Conservation (phyloP, 2,888 invertebrate species). For the Drosophila peninsularis region DNA sequence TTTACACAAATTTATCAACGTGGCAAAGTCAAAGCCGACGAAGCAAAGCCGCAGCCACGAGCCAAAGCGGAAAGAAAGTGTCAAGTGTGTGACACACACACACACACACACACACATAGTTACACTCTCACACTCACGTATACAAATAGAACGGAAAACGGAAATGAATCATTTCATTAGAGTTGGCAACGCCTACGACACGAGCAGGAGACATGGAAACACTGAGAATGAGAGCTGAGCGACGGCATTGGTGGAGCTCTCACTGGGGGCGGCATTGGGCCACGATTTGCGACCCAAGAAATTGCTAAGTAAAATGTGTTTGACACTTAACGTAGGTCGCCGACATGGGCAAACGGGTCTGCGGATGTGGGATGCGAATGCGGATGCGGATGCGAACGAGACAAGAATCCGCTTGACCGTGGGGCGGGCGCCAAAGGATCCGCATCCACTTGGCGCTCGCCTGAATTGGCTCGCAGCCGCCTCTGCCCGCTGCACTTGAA, state of each 20-base stretch:
- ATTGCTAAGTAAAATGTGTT: slow-evolving; percentile 75
- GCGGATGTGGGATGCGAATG: not conserved
- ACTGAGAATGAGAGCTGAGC: not conserved
- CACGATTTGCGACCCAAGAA: slow-evolving; percentile 72
- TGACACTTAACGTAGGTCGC: slow-evolving; percentile 78
- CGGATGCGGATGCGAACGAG: slow-evolving; percentile 28
- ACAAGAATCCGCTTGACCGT: slow-evolving; percentile 52
- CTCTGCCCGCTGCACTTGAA: slow-evolving; percentile 39
- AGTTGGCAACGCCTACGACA: slow-evolving; percentile 80
- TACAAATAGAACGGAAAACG: slow-evolving; percentile 73
- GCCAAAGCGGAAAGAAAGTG: slow-evolving; percentile 74
- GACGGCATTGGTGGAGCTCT: not conserved
- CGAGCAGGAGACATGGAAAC: slow-evolving; percentile 64
- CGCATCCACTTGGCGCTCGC: not conserved
- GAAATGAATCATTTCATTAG: slow-evolving; percentile 84
- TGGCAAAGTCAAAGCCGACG: slow-evolving; percentile 72
- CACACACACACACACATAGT: slow-evolving; percentile 12
- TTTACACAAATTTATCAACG: slow-evolving; percentile 82
- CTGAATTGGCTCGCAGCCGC: slow-evolving; percentile 16
- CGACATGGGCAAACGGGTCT: slow-evolving; percentile 24
- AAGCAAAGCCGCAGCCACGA: slow-evolving; percentile 61
- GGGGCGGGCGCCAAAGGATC: slow-evolving; percentile 5
- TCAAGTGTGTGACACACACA: slow-evolving; percentile 64
- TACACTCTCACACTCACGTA: slow-evolving; percentile 17
- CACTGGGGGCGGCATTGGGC: slow-evolving; percentile 19